Conservation (phyloP, 2,797 vertebrate species). For the Botia kubotai region DNA sequence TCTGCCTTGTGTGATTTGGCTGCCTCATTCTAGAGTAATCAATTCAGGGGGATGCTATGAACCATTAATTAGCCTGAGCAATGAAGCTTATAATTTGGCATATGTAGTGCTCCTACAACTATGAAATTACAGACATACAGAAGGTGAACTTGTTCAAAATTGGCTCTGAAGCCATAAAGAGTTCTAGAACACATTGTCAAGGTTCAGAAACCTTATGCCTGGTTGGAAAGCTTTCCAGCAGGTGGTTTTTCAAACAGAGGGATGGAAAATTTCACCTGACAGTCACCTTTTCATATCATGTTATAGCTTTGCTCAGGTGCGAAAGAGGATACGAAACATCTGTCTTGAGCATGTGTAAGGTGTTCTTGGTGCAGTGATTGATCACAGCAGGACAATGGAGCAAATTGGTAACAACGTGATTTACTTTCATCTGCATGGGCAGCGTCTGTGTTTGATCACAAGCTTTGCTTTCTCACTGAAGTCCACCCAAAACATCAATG, state of each 20-base stretch:
- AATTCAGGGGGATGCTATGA: slow-evolving; percentile 76
- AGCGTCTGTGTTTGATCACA: slow-evolving; percentile 68
- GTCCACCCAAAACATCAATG: slow-evolving; percentile 55
- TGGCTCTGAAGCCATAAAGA: slow-evolving; percentile 49
- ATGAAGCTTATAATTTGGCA: slow-evolving; percentile 81
- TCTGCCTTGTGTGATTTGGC: slow-evolving; percentile 77
- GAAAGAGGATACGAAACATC: background rate
- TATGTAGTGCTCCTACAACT: slow-evolving; percentile 59
- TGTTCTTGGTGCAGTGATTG: slow-evolving; percentile 56
- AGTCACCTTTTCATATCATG: background rate
- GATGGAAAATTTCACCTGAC: slow-evolving; percentile 32
- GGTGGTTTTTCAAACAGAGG: slow-evolving; percentile 35
- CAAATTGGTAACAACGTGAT: slow-evolving; percentile 68
- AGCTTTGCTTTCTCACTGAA: slow-evolving; percentile 55
- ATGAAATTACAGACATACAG: slow-evolving; percentile 73
- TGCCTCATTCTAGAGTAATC: slow-evolving; percentile 68
- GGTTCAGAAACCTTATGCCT: slow-evolving; percentile 33
- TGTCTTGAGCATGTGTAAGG: slow-evolving; percentile 49
- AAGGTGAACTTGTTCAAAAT: slow-evolving; percentile 59
- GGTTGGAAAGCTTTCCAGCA: slow-evolving; percentile 66
- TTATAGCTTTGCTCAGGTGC: background rate
- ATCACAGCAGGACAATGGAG: slow-evolving; percentile 66
- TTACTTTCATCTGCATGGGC: slow-evolving; percentile 73
- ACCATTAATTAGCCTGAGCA: slow-evolving; percentile 80
- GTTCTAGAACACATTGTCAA: background rate